Evolutionary conservation across 2,888 invertebrate species (phyloP), one percentile per base, ranked within the genome.

Genomic region (Thalpophila matura): DNA sequence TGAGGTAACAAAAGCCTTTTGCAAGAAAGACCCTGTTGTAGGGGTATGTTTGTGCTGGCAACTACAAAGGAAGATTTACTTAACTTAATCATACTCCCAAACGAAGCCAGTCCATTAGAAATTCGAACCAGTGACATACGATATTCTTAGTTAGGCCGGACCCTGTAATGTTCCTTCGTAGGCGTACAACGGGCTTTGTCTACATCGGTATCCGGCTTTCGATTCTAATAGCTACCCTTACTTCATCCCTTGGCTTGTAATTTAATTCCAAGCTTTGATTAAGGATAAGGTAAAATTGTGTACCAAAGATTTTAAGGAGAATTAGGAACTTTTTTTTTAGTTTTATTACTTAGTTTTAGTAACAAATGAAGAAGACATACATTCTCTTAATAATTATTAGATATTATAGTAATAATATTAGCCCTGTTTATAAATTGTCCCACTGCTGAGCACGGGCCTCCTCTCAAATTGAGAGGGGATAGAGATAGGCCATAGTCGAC

Each of bases 181-280:
- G 37, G 24, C 43, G 43, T 67, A 51, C 20, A 54, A 40, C 38
- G 4, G 26, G 50, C 43, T 57, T 73, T 50, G 38, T 53, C 40
- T 40, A 24, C 24, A 24, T 10, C 20, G 12, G 22, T 16, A 42
- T 55, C 27, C 14, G 55, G 40, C 18, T 45, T 70, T 46, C 22
- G 14, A 22, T 56, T 56, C 20, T 46, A 54, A 35, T 37, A 62
- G 50, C 38, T 10, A 50, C 24, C 27, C 20, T 45, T 12, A 14
- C 20, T 50, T 22, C n/a, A 38, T 38, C 31, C 49, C 27, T 31
- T 38, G 16, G 12, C 35, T 14, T 47, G 46, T 47, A 49, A 62
- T 59, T 51, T 54, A 74, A 77, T 59, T 77, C 16, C 4, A 20
- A 45, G 50, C 67, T 74, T 66, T 70, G 49, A 57, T 46, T 35